phyloP scores from a whole-genome alignment of 2,113 vertebrate genomes.

The Daboia siamensis region DNA sequence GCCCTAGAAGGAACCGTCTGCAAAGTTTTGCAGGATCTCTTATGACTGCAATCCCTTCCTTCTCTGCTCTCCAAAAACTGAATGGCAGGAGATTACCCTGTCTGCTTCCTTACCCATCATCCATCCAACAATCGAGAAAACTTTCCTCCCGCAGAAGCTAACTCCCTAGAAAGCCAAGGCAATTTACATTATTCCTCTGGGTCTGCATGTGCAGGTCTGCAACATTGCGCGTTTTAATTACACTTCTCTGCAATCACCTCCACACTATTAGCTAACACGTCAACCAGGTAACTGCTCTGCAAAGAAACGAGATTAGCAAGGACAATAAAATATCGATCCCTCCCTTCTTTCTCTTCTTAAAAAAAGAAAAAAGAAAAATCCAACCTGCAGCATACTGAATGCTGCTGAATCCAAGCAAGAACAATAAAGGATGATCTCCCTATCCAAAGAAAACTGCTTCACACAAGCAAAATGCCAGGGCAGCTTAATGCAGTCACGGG shows the following conservation, averaged over 20 bases:
- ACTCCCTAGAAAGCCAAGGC: constrained; percentile 39
- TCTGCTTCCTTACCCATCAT: background rate
- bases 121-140: constrained; percentile 40
- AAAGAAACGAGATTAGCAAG: constrained; percentile 51
- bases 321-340: constrained; percentile 55
- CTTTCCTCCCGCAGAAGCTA: constrained; percentile 31
- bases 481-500: background rate
- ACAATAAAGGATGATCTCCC: constrained; percentile 59
- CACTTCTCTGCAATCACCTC: constrained; percentile 50
- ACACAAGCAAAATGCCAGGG: constrained; percentile 1
- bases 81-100: background rate
- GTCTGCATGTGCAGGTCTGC: background rate
- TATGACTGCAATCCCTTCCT: constrained; percentile 7
- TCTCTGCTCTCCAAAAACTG: background rate
- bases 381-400: constrained; percentile 63
- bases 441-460: constrained; percentile 19
- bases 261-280: constrained; percentile 49
- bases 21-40: constrained; percentile 64
- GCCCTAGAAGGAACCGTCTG: background rate
- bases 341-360: background rate
- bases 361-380: constrained; percentile 8
- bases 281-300: constrained; percentile 64
- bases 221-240: constrained; percentile 44
- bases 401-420: constrained; percentile 49
- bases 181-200: constrained; percentile 39